Base-by-base conservation (phyloP, 2,797 vertebrate species). In the Clamator glandarius region DNA sequence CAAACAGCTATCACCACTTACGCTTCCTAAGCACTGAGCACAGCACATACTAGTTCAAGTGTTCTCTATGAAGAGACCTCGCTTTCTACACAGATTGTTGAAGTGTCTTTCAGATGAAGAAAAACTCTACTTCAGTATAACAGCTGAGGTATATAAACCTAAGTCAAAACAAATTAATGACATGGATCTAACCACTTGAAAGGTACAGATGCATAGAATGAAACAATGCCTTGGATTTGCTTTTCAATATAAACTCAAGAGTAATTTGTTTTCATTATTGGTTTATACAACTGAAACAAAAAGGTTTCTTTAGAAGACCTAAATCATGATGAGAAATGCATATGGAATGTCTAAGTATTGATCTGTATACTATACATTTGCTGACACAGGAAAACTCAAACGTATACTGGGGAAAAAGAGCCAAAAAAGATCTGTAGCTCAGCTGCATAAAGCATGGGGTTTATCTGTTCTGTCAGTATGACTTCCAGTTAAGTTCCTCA, bases 321-420 rank as follows among this genome's bases (percentile, higher is more conserved):
- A 79, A 80, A 35, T 8, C 41, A 33, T 14, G 24, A 70, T 1
- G 0, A 87, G 39, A 67, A 92, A 57, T 19, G 15, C 17, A 70
- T 15, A 17, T 57, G 57, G 70, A 68, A 87, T 29, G 25, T 26
- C 18, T 62, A 51, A n/a, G 62, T 79, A 79, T 33, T 73, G 25
- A 86, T 44, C 25, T 87, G 77, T 54, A 36, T 12, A 39, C 9
- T 41, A 19, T 26, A 14, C 33, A 74, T 89, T 80, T 93, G 64
- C 86, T 79, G 75, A 93, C n/a, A 17, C 28, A 64, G 26, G 24
- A 87, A 93, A 79, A 82, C 42, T 84, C 74, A 82, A 92, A 82
- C 18, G 66, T 11, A 63, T 1, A 58, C 29, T 25, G 7, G 28
- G 88, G n/a, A 61, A 81, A 39, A 54, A 80, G 86, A 80, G 86